Evolutionary conservation across 2,888 invertebrate species (phyloP), one percentile per base, ranked within the genome.

Genomic region (Hirtodrosophila cameraria): DNA sequence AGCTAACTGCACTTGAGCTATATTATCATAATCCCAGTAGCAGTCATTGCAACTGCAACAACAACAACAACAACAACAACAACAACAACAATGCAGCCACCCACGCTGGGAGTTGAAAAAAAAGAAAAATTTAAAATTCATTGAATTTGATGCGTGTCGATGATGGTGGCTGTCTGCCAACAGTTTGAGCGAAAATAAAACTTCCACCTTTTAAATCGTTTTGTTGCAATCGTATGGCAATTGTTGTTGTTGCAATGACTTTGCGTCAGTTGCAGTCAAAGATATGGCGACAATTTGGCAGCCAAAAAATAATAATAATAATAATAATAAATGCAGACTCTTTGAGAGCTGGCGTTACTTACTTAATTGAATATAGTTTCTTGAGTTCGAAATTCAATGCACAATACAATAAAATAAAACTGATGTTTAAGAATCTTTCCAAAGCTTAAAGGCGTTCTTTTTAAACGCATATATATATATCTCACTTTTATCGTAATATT

Each of bases 1-100:
- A 72, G 75, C 74, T 77, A 80, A 83, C 84, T 77, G 84, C 80
- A 80, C 69, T 83, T 75, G 75, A 80, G 84, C 80, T 64, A 75
- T 67, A 80, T 80, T 80, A 80, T 83, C 84, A 80, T 80, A 80
- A 80, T 80, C 78, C 81, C 64, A 72, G 61, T 62, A 59, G 62
- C 58, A 75, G 70, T 42, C 59, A 70, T 63, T 57, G 31, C 45
- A 31, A 33, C 57, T 41, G 42, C 76, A 63, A 46, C 58, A 36
- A 16, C 62, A 68, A 8, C 48, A 50, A 12, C 38, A 61, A 30
- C 39, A 28, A 16, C 43, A 50, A 20, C 30, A 35, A 20, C 49
- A 41, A 20, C 23, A 9, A 41, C 54, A 28, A 2, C 18, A 8
- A 43, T 5, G 11, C 23, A 45, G 2, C 20, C 23, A 2, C 11